Evolutionary conservation across 2,797 vertebrate species (phyloP), one percentile per base, ranked within the genome.

Genomic region (Takifugu ocellatus): DNA sequence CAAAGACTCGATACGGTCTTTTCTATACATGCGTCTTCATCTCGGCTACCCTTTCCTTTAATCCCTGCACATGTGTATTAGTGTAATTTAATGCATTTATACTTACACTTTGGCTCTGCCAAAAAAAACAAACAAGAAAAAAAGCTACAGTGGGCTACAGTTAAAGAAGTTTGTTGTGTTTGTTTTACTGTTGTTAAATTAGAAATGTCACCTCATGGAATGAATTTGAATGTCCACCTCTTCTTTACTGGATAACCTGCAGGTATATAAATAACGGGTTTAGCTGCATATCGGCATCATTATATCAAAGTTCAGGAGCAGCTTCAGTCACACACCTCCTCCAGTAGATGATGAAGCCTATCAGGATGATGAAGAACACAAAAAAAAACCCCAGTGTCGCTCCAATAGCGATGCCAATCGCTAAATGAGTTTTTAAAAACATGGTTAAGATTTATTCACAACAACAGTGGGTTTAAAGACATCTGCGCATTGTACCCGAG

Each of bases 71-170:
- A 21, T n/a, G 45, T 24, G 16, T 21, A 33, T n/a, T 7, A 25
- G 43, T 25, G 5, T 29, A 0, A 51, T 50, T 45, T 54, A 51
- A 46, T 63, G 9, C 17, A 11, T 31, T 56, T 25, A 56, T 76
- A 90, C 90, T 90, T 79, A 91, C 89, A 87, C 75, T 88, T 89
- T 90, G 10, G 59, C 57, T 70, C 89, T 92, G 75, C 4, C 74
- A 78, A 74, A 75, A 44, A 9, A 5, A 75, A 77, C 73, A 75
- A 45, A 11, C 52, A 63, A 45, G 56, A 77, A 1, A 39, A 66
- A 73, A 67, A 61, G 50, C 44, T 1, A 43, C 57, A 3, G 48
- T 66, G 25, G 74, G 1, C 10, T 54, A 39, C 7, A 44, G n/a
- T 51, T 27, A 29, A 5, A 44, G 15, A 57, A 58, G 8, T 25